A percentile compares a stretch with the other conserved stretches of the same genome.
Evolutionary conservation across 2,113 vertebrate species (phyloP).

Genomic region (Bolborhynchus lineola): DNA sequence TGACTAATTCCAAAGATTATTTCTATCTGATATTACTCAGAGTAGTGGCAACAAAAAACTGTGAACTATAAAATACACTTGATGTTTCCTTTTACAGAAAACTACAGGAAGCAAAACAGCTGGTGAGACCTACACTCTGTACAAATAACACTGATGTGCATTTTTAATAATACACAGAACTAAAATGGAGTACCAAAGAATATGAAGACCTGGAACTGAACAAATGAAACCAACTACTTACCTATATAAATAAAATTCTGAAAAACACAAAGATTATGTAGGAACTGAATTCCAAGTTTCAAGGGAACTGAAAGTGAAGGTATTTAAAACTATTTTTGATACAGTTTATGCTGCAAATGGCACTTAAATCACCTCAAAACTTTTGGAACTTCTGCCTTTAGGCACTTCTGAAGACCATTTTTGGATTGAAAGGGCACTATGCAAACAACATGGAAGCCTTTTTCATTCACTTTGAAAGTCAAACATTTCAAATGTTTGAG

Average conservation of each 20-base stretch:
- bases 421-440: background rate
- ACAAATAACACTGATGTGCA: background rate
- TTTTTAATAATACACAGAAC: background rate
- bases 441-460: background rate
- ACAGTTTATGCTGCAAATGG: background rate
- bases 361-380: background rate
- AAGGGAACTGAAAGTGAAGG: background rate
- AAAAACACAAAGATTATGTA: background rate
- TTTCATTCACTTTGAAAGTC: background rate
- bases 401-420: background rate
- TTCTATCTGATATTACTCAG: background rate
- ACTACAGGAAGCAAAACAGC: background rate
- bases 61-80: background rate
- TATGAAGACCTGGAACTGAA: background rate
- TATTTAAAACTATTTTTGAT: background rate
- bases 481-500: background rate
- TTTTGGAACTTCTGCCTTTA: background rate
- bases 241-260: background rate
- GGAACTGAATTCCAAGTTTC: background rate
- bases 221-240: background rate
- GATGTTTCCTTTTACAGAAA: background rate
- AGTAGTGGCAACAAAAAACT: background rate
- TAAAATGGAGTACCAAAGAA: background rate
- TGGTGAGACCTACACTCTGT: background rate
- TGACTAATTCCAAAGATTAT: background rate